phyloP scores from a whole-genome alignment of 2,888 invertebrate genomes.

The Watsonalla cultraria region DNA sequence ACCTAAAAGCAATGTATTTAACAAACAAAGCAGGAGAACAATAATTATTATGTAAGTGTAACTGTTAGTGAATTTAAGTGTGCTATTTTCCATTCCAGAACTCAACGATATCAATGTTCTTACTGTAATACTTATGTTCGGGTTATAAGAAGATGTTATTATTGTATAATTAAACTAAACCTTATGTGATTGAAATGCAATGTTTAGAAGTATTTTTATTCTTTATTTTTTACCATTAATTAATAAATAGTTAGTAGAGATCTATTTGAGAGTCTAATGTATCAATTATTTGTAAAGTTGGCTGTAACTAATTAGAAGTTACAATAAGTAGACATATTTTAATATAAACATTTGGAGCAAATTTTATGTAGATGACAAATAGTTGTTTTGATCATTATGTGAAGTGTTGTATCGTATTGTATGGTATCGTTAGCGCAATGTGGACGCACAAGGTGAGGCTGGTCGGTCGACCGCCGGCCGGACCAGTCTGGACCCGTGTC shows the following conservation, averaged over 20 bases:
- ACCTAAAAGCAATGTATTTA: constrained; percentile 76
- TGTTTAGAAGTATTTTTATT: constrained; percentile 79
- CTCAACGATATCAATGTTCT: constrained; percentile 77
- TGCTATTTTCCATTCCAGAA: constrained; percentile 79
- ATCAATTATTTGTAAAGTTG: constrained; percentile 80
- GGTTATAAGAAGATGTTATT: constrained; percentile 77
- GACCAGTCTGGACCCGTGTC: not conserved
- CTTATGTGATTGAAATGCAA: constrained; percentile 80
- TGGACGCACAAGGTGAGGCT: constrained; percentile 70
- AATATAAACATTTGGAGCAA: constrained; percentile 78
- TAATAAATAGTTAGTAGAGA: constrained; percentile 76
- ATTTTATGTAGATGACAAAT: constrained; percentile 77
- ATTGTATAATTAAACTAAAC: constrained; percentile 77
- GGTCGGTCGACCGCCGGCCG: constrained; percentile 24
- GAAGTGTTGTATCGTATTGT: constrained; percentile 64
- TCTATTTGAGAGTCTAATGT: constrained; percentile 80
- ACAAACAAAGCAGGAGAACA: constrained; percentile 78
- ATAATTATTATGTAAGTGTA: constrained; percentile 78
- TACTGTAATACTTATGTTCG: constrained; percentile 73
- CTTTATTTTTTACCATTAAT: constrained; percentile 79
- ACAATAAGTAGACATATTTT: constrained; percentile 78
- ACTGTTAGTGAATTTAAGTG: constrained; percentile 79
- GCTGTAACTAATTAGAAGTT: constrained; percentile 78
- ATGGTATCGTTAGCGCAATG: constrained; percentile 66
- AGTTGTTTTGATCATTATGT: constrained; percentile 77